These are phyloP conservation scores for Anisognathus igniventris DNA, from an alignment of 2,797 vertebrate genomes.

Conservation along the genomic window DNA sequence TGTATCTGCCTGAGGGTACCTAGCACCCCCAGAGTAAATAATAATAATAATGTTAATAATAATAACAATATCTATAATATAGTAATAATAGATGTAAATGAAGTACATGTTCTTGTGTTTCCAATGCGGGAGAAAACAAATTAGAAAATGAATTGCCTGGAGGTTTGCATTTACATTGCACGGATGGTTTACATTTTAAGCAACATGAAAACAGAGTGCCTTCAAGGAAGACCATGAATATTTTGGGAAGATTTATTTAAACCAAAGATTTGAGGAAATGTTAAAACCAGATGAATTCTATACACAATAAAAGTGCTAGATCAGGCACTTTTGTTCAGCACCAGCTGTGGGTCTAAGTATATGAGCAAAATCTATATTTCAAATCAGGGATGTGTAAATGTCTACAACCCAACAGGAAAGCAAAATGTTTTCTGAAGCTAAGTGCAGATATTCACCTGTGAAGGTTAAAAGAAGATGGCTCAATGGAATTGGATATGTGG, in stretches of 20 bases:
- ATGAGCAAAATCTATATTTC: background rate
- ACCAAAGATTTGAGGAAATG: constrained; percentile 1
- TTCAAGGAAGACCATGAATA: constrained; percentile 27
- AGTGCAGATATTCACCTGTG: background rate
- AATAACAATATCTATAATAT: constrained; percentile 63
- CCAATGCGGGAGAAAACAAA: constrained; percentile 53
- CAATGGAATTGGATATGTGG: background rate
- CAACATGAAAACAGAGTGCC: constrained; percentile 54
- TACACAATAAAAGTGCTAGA: background rate
- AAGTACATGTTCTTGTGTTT: constrained; percentile 60
- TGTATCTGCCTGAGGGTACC: constrained; percentile 29
- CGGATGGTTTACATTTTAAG: constrained; percentile 65
- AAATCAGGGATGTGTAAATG: background rate
- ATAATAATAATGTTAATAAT: constrained; percentile 64
- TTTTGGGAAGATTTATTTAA: constrained; percentile 58
- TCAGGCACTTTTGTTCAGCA: background rate
- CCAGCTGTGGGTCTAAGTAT: background rate
- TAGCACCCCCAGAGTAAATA: constrained; percentile 57
- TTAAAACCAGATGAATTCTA: constrained; percentile 17
- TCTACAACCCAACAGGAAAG: background rate
- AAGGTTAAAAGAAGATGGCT: background rate
- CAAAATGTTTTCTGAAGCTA: background rate
- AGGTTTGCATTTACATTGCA: constrained; percentile 62
- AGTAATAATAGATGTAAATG: constrained; percentile 66
- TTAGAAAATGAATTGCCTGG: constrained; percentile 66